Conservation (phyloP, 2,888 invertebrate species). For the Galeruca laticollis region DNA sequence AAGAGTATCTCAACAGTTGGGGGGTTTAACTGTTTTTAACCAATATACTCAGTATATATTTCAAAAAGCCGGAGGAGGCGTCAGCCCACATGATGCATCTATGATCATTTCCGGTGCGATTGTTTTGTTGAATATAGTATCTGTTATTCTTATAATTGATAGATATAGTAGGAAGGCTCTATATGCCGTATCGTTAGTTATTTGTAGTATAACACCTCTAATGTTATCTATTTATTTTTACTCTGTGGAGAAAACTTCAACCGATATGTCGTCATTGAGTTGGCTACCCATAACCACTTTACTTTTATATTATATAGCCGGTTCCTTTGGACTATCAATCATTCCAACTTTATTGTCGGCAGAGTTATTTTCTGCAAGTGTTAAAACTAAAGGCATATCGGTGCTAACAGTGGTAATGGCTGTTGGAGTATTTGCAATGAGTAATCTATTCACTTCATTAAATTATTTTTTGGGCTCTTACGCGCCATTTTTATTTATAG, state of each 20-base stretch:
- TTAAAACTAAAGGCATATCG: constrained; percentile 58
- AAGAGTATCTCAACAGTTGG: constrained; percentile 56
- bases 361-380: constrained; percentile 58
- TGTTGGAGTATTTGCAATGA: constrained; percentile 46
- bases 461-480: constrained; percentile 55
- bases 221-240: constrained; percentile 49
- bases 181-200: constrained; percentile 50
- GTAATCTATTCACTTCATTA: constrained; percentile 58
- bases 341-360: constrained; percentile 57
- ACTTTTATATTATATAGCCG: constrained; percentile 53
- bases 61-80: constrained; percentile 57
- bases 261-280: no score
- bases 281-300: constrained; percentile 59
- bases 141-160: constrained; percentile 49
- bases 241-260: no score
- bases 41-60: constrained; percentile 59
- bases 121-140: constrained; percentile 45
- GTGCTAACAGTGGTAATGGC: constrained; percentile 54
- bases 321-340: constrained; percentile 54
- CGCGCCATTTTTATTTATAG: constrained; percentile 58
- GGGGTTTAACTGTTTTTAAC: constrained; percentile 55
- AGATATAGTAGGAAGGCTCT: constrained; percentile 51
- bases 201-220: constrained; percentile 44
- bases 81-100: constrained; percentile 55
- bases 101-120: constrained; percentile 48